Base-by-base conservation (phyloP, 2,888 invertebrate genomes). In the Morpho achilles region DNA sequence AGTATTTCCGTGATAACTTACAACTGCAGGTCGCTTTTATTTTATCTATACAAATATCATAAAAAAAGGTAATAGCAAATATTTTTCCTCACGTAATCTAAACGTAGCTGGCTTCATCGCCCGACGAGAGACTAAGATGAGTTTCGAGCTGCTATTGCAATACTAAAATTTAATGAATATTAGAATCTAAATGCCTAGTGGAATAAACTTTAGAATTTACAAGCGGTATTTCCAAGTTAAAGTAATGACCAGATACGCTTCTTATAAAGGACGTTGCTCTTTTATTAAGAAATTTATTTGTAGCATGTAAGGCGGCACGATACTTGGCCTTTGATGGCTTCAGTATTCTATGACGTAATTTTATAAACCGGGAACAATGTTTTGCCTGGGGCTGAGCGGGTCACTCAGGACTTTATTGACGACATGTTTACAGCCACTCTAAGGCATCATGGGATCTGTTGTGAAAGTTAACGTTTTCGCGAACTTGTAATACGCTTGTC, bases 361-460 rank as follows among this genome's bases (percentile, higher is more conserved):
- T 81, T 78, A 81, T 81, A 80, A 80, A 75, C 70, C 72, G 72
- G 73, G 76, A 80, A 75, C 78, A 77, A 59, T 76, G 76, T 76
- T 68, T 64, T 63, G 75, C 75, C 70, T 68, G 67, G 68, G 74
- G 76, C 73, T 69, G 78, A 79, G 56, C 76, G 76, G 47, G 55
- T 55, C 55, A 59, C 72, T 75, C 68, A 65, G 71, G 71, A 74
- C 75, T 75, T 78, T 78, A 80, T 79, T 78, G 77, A 75, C 73
- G 76, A 79, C 76, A 81, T 81, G 75, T 81, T 79, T 79, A 80
- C 77, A 70, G 73, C 63, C 69, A 66, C 66, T 70, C 70, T 67
- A 72, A 69, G 71, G 74, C 74, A 77, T 67, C 65, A 61, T 64
- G 65, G 71, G 69, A 53, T 74, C 65, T 69, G 67, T 68, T 75